Conservation (phyloP, 1,140 invertebrate genomes). For the Mizuhopecten yessoensis region DNA sequence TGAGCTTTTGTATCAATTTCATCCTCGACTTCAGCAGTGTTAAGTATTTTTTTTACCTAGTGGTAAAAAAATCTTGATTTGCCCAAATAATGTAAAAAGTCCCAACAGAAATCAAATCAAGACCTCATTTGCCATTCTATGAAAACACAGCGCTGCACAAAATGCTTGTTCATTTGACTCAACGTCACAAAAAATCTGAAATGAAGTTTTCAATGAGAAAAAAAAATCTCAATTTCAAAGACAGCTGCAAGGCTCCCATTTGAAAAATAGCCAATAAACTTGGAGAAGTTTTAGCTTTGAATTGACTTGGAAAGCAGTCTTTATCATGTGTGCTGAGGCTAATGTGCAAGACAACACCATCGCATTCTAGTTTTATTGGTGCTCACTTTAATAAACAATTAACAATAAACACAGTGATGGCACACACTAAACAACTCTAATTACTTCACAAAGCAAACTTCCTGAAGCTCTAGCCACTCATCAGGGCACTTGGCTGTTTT, state of each 20-base stretch:
- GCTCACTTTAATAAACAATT: neutral
- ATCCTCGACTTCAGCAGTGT: neutral
- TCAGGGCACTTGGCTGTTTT: neutral
- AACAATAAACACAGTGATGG: neutral
- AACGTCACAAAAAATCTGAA: neutral
- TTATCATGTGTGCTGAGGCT: neutral
- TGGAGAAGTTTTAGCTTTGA: neutral
- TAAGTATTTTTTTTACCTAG: neutral
- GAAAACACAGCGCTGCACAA: neutral
- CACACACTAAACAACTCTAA: neutral
- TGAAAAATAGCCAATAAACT: slow-evolving; percentile 22
- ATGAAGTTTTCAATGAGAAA: slow-evolving; percentile 7
- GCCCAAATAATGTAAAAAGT: neutral
- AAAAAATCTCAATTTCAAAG: slow-evolving; percentile 25
- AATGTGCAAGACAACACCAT: neutral
- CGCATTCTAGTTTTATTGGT: neutral
- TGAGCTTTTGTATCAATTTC: neutral
- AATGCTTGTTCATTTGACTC: neutral
- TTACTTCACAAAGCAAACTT: neutral
- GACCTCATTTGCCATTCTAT: slow-evolving; percentile 4
- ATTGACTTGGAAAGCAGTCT: neutral
- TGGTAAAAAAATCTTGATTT: neutral
- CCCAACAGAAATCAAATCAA: neutral
- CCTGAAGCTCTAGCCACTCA: neutral
- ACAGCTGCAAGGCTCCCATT: slow-evolving; percentile 23